Base-by-base conservation (phyloP, 2,113 vertebrate species). In the Pluvialis apricaria region DNA sequence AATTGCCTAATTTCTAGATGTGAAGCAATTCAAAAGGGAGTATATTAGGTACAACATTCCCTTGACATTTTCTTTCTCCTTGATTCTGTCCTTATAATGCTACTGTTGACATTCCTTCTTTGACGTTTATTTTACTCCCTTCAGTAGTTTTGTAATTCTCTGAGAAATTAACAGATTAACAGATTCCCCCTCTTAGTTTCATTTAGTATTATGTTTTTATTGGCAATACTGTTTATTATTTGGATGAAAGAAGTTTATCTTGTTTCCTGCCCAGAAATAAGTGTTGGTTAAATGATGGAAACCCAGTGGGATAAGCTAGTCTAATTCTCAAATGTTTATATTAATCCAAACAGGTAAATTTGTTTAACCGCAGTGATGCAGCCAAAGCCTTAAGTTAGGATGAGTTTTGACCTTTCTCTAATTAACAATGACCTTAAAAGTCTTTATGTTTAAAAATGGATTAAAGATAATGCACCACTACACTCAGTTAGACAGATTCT, bases 271-370 rank as follows among this genome's bases (percentile, higher is more conserved):
- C 45, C 68, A 82, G 58, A 95, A 88, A 75, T 83, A 87, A 71
- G 36, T 44, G 42, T n/a, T 51, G 75, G 68, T 52, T 70, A 92
- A 95, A 86, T 88, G 65, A 57, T 36, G 28, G 38, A 94, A 94
- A 83, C 44, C 69, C 86, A 32, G 26, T 65, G 61, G 51, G 29
- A 94, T 75, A 84, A 86, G n/a, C 13, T 88, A 81, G 45, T 81
- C 60, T 84, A 58, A 93, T 66, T 95, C 64, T 93, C 61, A 81
- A 40, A 86, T 93, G 58, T 94, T 90, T 91, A 21, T 90, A 71
- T 91, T 90, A 97, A 92, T 91, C 36, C 45, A 71, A 81, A 78
- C 58, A 91, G 76, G 86, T 92, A 95, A 88, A 96, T 83, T 93
- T 93, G 31, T 57, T 92, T 92, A 85, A 88, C 80, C 10, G 2